A percentile compares a stretch with the other conserved stretches of the same genome.
These are phyloP conservation scores for Petrocephalus zakoni DNA, from an alignment of 2,113 vertebrate genomes.

Conservation along the genomic window DNA sequence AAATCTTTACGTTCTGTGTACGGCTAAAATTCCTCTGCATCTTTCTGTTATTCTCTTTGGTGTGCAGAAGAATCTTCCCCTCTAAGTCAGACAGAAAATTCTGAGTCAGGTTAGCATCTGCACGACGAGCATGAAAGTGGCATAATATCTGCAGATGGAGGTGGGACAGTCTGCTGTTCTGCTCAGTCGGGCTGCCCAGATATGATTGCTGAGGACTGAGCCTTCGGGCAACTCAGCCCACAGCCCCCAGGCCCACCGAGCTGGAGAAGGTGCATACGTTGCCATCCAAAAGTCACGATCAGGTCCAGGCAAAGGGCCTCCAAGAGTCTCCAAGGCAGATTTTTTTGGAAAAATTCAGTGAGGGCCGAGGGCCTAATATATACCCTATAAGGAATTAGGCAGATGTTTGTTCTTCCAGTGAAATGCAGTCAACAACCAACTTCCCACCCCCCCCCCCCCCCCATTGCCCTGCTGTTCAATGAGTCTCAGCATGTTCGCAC, in stretches of 20 bases:
- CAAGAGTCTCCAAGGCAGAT: background rate
- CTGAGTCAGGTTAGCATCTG: background rate
- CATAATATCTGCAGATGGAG: background rate
- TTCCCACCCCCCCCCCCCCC: background rate
- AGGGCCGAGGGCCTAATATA: background rate
- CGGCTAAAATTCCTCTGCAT: background rate
- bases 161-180: background rate
- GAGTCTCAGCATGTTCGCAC: background rate
- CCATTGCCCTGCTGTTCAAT: background rate
- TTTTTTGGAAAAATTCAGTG: background rate
- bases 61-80: background rate
- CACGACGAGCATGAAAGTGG: background rate
- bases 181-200: background rate
- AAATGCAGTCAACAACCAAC: background rate
- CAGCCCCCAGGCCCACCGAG: background rate
- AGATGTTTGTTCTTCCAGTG: background rate
- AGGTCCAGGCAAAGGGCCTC: background rate
- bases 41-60: background rate
- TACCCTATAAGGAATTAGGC: background rate
- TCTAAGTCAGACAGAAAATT: conserved; percentile 8
- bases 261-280: background rate
- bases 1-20: background rate
- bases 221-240: background rate
- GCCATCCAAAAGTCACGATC: background rate
- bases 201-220: too few relatives aligned